Conservation (phyloP, 2,888 invertebrate species). For the Hoplodrina blanda region DNA sequence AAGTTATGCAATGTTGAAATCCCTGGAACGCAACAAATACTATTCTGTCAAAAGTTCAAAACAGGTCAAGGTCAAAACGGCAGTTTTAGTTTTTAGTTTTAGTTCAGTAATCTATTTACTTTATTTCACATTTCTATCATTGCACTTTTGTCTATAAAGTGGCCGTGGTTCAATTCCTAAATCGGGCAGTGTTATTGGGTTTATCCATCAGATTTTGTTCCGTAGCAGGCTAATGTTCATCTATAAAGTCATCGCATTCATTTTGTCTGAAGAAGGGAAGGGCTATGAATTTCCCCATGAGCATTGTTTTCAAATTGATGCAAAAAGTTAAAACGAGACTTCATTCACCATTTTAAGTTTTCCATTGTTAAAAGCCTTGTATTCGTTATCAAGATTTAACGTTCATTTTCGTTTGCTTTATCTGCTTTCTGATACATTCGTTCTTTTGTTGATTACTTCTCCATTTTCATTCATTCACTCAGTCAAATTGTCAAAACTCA, state of each 20-base stretch:
- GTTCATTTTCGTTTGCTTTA: no score
- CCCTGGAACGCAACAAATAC: slow-evolving; percentile 55
- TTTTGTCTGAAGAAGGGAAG: no score
- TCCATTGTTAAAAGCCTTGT: neutral
- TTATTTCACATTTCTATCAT: neutral
- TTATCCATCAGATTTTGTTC: neutral
- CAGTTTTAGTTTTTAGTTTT: neutral
- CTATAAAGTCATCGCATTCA: no score
- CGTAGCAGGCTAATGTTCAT: neutral
- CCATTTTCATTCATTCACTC: neutral
- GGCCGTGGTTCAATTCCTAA: neutral
- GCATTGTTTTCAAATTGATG: neutral
- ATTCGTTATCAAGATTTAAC: neutral
- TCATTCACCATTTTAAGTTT: no score
- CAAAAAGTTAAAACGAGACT: neutral
- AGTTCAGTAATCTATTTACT: neutral
- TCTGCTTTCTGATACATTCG: neutral
- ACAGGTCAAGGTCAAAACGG: neutral
- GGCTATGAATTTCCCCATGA: no score
- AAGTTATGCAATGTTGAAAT: slow-evolving; percentile 6
- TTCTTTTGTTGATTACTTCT: neutral
- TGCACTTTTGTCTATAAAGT: neutral
- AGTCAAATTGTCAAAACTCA: neutral
- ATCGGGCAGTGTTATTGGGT: neutral
- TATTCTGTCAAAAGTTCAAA: slow-evolving; percentile 17